These are phyloP conservation scores for Xylota sylvarum DNA, from an alignment of 2,888 invertebrate genomes.

Conservation along the genomic window DNA sequence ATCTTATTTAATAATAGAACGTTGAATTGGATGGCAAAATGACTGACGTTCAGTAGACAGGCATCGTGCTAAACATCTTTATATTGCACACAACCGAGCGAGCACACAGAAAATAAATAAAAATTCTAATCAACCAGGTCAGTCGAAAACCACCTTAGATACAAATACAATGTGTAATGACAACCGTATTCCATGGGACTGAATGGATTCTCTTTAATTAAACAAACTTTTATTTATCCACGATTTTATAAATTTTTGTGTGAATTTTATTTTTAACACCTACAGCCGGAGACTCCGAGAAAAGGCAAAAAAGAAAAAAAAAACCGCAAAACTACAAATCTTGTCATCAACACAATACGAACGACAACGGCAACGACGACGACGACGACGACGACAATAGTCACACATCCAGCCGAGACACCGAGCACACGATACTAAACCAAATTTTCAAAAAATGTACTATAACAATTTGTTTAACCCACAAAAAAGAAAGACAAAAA, in stretches of 20 bases:
- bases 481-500: background rate
- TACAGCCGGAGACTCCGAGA: background rate
- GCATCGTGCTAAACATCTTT: background rate
- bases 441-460: constrained; percentile 22
- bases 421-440: constrained; percentile 27
- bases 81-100: background rate
- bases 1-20: constrained; percentile 74
- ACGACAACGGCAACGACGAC: constrained; percentile 24
- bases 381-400: constrained; percentile 30
- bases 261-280: constrained; percentile 37
- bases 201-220: constrained; percentile 26
- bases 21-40: constrained; percentile 45
- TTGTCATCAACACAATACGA: constrained; percentile 14
- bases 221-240: constrained; percentile 44
- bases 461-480: constrained; percentile 23
- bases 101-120: constrained; percentile 31
- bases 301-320: background rate
- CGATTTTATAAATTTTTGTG: background rate
- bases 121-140: constrained; percentile 18
- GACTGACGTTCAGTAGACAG: constrained; percentile 29
- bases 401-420: constrained; percentile 22
- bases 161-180: constrained; percentile 22
- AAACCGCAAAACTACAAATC: constrained; percentile 26
- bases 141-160: constrained; percentile 8
- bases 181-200: constrained; percentile 28